A percentile compares a stretch with the other conserved stretches of the same genome.
phyloP scores from a whole-genome alignment of 2,797 vertebrate species.

The Acipenser oxyrinchus region DNA sequence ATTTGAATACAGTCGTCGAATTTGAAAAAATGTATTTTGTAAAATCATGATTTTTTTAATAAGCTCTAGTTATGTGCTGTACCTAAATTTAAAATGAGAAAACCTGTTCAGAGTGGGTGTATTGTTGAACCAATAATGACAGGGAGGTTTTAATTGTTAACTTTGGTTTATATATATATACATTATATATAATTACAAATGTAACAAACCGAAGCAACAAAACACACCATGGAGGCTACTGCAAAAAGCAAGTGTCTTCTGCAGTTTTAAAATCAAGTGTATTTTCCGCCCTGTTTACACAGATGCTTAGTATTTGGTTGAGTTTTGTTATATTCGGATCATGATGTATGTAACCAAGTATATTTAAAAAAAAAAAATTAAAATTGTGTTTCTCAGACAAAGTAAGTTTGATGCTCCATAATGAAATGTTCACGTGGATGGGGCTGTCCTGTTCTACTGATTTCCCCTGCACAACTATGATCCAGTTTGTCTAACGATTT shows the following conservation, averaged over 20 bases:
- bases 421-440: not conserved
- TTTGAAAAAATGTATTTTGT: not conserved
- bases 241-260: not conserved
- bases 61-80: not conserved
- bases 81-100: too few relatives aligned
- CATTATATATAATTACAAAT: not conserved
- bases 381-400: slow-evolving; percentile 18
- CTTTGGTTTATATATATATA: too few relatives aligned
- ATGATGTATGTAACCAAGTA: slow-evolving; percentile 14
- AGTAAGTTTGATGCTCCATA: not conserved
- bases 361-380: slow-evolving; percentile 10
- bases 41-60: not conserved
- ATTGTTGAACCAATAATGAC: too few relatives aligned
- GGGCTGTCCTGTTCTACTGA: not conserved
- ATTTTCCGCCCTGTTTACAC: slow-evolving; percentile 30
- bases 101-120: too few relatives aligned
- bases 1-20: not conserved
- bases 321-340: slow-evolving; percentile 10
- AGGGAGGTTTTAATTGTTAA: too few relatives aligned
- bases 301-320: slow-evolving; percentile 16
- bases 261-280: not conserved
- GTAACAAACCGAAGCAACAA: not conserved
- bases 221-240: not conserved
- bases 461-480: not conserved
- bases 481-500: not conserved